Base-by-base conservation (phyloP, 2,888 invertebrate species). In the Metellina segmentata region DNA sequence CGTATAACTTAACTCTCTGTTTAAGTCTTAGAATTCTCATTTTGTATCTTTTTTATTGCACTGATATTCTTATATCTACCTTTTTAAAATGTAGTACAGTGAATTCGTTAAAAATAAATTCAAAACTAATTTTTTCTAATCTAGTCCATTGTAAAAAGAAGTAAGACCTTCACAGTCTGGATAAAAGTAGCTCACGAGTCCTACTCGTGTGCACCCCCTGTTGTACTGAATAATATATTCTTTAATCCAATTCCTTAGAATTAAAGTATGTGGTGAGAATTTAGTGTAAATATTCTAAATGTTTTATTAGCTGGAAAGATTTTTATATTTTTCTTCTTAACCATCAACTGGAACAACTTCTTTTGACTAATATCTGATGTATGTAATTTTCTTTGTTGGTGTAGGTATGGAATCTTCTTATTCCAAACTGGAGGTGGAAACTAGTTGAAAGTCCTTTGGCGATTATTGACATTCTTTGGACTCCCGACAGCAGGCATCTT, bases 371-470 rank as follows among this genome's bases (percentile, higher is more conserved):
- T 74, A 74, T 74, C 34, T 74, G 13, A 13, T 74, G 20, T n/a
- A n/a, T n/a, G n/a, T 49, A 72, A 52, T 87, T 20, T 61, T 0
- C 9, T 72, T 52, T 49, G 6, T 13, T 20, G n/a, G 19, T 34
- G 9, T 69, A 90, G 90, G 19, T 90, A 9, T 85, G 85, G 85
- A 90, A 69, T 20, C 69, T 90, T 34, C 51, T 48, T 19, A 74
- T 51, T 34, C 81, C 75, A n/a, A 48, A 34, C 16, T 90, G 90
- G 90, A 85, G 74, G 51, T 85, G 90, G 20, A 90, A 85, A 74
- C 53, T 90, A 16, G 61, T 16, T 74, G 89, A 86, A 19, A 81
- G 53, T 72, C 79, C 74, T 19, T 78, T 81, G 61, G 20, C 81
- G 0, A 52, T 89, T 75, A 20, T 48, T 34, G 74, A 90, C 61